Evolutionary conservation across 2,113 vertebrate genomes (phyloP).

Genomic region (Ailurus styani): DNA sequence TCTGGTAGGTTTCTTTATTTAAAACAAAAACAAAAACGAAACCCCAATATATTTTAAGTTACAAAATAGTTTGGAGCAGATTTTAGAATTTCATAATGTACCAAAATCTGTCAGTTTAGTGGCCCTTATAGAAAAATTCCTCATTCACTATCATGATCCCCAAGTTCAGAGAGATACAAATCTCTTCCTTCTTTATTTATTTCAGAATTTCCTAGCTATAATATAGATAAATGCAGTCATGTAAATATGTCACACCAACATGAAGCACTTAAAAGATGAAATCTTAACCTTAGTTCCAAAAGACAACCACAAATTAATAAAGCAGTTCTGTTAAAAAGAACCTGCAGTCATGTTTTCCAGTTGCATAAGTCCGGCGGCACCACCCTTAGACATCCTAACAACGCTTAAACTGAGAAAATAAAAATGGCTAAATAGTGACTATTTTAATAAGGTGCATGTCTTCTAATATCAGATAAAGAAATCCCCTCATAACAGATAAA

Average conservation of each 20-base stretch:
- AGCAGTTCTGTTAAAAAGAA: background rate
- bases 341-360: background rate
- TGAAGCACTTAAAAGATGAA: background rate
- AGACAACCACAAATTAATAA: background rate
- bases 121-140: background rate
- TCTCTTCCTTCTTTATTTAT: background rate
- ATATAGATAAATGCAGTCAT: background rate
- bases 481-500: background rate
- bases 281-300: background rate
- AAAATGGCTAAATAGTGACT: background rate
- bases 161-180: background rate
- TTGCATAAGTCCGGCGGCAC: background rate
- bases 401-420: background rate
- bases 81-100: conserved; percentile 13
- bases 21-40: background rate
- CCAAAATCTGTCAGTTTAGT: background rate
- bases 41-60: background rate
- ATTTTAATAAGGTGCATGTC: background rate
- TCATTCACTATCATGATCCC: background rate
- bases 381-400: background rate
- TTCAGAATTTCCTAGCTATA: background rate
- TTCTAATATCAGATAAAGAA: conserved; percentile 26
- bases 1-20: background rate
- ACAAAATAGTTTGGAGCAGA: background rate
- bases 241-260: background rate